These are phyloP conservation scores for Rhingia campestris DNA, from an alignment of 2,888 invertebrate genomes.

Conservation along the genomic window DNA sequence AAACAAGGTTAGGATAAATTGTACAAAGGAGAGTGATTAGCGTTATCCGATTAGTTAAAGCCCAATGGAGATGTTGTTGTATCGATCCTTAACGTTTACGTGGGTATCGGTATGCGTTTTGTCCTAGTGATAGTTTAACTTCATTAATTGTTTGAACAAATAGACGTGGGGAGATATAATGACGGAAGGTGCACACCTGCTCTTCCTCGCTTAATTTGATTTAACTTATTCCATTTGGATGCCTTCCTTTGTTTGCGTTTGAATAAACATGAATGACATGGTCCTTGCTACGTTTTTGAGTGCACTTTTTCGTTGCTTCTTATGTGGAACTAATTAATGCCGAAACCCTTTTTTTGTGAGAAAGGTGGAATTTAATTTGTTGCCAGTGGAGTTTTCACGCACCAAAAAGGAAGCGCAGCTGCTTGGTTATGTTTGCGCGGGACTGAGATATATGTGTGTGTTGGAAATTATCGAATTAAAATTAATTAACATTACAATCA, in stretches of 20 bases:
- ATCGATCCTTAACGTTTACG: not conserved
- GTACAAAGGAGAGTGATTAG: conserved; percentile 69
- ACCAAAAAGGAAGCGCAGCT: conserved; percentile 50
- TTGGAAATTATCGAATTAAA: too few relatives aligned
- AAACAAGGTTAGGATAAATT: conserved; percentile 2
- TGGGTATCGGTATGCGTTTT: not conserved
- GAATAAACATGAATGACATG: conserved; percentile 71
- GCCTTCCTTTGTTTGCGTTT: conserved; percentile 48
- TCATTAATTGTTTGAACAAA: conserved; percentile 36
- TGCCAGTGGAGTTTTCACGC: conserved; percentile 64
- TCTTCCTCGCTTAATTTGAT: conserved; percentile 44
- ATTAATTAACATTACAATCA: too few relatives aligned
- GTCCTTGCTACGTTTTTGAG: conserved; percentile 5
- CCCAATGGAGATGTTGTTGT: conserved; percentile 10
- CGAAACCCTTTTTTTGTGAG: conserved; percentile 30
- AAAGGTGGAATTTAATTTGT: conserved; percentile 73
- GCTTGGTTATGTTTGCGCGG: conserved; percentile 53
- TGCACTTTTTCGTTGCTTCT: conserved; percentile 20
- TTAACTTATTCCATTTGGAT: conserved; percentile 52
- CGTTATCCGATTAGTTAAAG: conserved; percentile 56
- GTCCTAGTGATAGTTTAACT: conserved; percentile 31
- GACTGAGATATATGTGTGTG: too few relatives aligned
- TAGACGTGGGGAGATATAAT: not conserved
- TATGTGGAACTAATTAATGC: conserved; percentile 73
- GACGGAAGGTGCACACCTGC: conserved; percentile 44